Evolutionary conservation across 1,140 invertebrate genomes (phyloP), one percentile per base, ranked within the genome.

Genomic region (Leptestheria dahalacensis): DNA sequence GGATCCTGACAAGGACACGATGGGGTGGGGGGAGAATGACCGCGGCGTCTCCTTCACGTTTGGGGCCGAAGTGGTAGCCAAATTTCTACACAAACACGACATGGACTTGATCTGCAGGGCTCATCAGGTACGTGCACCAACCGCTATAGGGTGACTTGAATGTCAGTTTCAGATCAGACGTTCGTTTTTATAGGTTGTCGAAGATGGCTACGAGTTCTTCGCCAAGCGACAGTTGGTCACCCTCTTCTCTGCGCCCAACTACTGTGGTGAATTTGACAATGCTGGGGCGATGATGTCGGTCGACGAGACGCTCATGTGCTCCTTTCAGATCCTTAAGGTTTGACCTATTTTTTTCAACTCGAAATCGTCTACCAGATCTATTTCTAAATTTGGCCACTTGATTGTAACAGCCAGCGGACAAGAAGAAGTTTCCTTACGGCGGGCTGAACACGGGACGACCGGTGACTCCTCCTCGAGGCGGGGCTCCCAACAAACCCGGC

Each of bases 251-350:
- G 79, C 96, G 46, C 96, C 96, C 24, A 99, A 99, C 76, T 99
- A 99, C 74, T 99, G 96, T 75, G 89, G 90, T 57, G 96, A 99
- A 77, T 99, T 99, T 73, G 96, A 99, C 72, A 99, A 84, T 71
- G 82, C 82, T 64, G 87, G 84, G 63, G 88, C 85, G 51, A 82
- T 90, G 73, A 87, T 91, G 85, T 85, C 84, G 21, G 85, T 91
- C 0, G 83, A 89, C 68, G 84, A 86, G 65, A 85, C 86, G 63
- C 71, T 91, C 1, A 82, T 86, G 73, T 91, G 87, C 71, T 82
- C 81, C 20, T 84, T 84, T 68, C 75, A 78, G 66, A 75, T 77
- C 48, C 60, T 75, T 28, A 72, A 71, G 65, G 69, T 71, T 63
- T 15, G 33, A 48, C 29, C 52, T 15, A 23, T 26, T 25, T 12